phyloP scores from a whole-genome alignment of 2,888 invertebrate genomes.

The Dyspetes luteomarginatus region DNA sequence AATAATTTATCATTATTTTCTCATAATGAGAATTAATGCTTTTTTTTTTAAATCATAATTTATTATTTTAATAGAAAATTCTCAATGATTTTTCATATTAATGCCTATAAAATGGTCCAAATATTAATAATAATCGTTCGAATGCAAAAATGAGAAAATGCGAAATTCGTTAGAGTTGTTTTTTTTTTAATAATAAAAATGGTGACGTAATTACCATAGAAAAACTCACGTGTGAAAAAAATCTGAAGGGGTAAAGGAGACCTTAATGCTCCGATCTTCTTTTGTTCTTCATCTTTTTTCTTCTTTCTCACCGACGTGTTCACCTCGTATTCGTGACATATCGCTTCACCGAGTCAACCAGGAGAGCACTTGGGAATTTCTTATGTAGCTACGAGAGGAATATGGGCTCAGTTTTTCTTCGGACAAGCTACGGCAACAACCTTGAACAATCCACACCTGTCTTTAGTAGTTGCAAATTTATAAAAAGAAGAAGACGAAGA shows the following conservation, averaged over 20 bases:
- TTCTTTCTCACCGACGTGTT: not conserved
- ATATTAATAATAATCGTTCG: too few relatives aligned
- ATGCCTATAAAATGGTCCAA: not conserved
- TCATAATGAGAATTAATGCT: not conserved
- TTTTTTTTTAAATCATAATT: not conserved
- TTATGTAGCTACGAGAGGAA: not conserved
- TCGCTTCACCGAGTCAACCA: not conserved
- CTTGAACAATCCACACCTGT: not conserved
- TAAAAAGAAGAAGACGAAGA: too few relatives aligned
- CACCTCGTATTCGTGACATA: not conserved
- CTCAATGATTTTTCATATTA: not conserved
- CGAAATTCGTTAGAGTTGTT: not conserved
- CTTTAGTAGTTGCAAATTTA: not conserved
- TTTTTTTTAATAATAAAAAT: not conserved
- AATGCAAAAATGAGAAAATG: conserved; percentile 20
- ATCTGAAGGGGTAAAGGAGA: conserved; percentile 3
- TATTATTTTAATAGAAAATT: not conserved
- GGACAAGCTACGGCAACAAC: not conserved
- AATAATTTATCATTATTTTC: not conserved
- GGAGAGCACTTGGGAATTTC: not conserved
- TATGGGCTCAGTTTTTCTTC: not conserved
- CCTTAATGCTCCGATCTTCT: not conserved
- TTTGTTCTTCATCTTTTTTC: too few relatives aligned
- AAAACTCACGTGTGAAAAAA: not conserved
- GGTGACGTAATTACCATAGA: not conserved